Percentiles rank a stretch among this genome's conserved stretches.
Evolutionary conservation across 1,140 invertebrate species (phyloP).

Genomic region (Orussus abietinus): DNA sequence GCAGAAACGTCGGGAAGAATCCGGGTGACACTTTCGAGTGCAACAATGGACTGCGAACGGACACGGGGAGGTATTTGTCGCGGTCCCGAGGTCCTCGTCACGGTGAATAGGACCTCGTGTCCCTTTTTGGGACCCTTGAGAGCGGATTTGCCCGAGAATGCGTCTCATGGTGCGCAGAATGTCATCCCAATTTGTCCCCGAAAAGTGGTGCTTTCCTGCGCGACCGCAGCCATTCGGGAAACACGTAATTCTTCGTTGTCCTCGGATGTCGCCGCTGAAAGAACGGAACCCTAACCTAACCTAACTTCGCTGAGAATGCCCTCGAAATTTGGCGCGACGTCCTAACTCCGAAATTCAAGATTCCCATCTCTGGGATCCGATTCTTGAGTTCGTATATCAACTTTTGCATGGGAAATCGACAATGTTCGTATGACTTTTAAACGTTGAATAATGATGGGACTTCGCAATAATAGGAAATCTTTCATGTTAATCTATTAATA

Average conservation of each 20-base stretch:
- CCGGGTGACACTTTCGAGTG: conserved; percentile 39
- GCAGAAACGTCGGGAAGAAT: conserved; percentile 20
- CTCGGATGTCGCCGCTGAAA: conserved; percentile 10
- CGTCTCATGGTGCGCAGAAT: conserved; percentile 20
- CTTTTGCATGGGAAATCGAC: too few relatives aligned
- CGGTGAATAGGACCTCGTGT: conserved; percentile 20
- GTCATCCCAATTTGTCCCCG: conserved; percentile 46
- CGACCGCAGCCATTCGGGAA: conserved; percentile 24
- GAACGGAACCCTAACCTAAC: too few relatives aligned
- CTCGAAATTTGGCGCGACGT: too few relatives aligned
- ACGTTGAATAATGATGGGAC: too few relatives aligned
- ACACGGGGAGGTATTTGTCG: conserved; percentile 18
- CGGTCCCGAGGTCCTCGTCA: conserved; percentile 21
- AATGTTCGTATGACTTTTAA: too few relatives aligned
- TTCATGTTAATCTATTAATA: too few relatives aligned
- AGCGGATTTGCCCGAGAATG: conserved; percentile 47
- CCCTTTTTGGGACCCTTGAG: conserved; percentile 28
- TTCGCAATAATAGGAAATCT: too few relatives aligned
- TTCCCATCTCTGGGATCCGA: too few relatives aligned
- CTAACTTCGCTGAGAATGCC: too few relatives aligned
- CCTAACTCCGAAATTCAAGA: too few relatives aligned
- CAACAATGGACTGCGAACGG: conserved; percentile 47
- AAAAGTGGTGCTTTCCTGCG: too few relatives aligned
- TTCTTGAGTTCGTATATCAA: too few relatives aligned
- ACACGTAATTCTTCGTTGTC: conserved; percentile 15